These are phyloP conservation scores for Rattus norvegicus DNA, from an alignment of 2,113 vertebrate species.

Conservation along the genomic window GRCr8 NC_086037.1:30677001-30677500, in stretches of 20 bases:
- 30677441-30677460: neutral
- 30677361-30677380: neutral
- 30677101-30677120: rapidly evolving
- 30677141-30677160: neutral
- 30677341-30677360: neutral
- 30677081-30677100: neutral
- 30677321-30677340: neutral
- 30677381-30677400: too few species aligned
- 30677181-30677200: neutral
- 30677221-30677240: neutral
- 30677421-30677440: rapidly evolving
- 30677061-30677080: neutral
- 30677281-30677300: neutral
- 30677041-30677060: neutral
- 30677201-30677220: neutral
- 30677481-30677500: neutral
- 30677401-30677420: neutral
- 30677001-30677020: neutral
- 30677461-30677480: neutral
- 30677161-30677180: neutral
- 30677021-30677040: neutral
- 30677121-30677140: neutral
- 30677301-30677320: neutral
- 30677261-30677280: too few species aligned
- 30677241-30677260: neutral